phyloP scores from a whole-genome alignment of 1,140 invertebrate genomes.

The Lepeophtheirus salmonis region DNA sequence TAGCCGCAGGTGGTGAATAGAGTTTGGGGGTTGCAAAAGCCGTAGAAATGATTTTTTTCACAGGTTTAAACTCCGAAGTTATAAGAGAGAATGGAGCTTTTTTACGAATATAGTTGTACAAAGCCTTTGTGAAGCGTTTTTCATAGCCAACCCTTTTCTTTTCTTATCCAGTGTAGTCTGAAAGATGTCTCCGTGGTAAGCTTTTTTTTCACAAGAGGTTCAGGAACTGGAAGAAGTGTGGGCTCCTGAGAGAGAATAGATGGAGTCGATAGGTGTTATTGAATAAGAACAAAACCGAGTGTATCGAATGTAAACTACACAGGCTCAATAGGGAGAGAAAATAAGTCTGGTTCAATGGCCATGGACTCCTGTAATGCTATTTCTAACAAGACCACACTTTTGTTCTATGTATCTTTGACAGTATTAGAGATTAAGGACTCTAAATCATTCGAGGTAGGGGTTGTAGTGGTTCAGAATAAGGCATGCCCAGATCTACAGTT shows the following conservation, averaged over 20 bases:
- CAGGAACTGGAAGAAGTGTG: background rate
- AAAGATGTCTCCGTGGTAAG: background rate
- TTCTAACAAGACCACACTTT: background rate
- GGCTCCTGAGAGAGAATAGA: too few relatives aligned
- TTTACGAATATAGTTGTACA: background rate
- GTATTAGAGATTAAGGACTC: background rate
- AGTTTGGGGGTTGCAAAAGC: too few relatives aligned
- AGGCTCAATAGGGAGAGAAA: background rate
- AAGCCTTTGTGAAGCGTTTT: background rate
- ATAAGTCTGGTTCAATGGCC: background rate
- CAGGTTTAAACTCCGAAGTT: background rate
- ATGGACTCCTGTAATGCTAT: background rate
- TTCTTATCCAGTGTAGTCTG: background rate
- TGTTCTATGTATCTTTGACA: background rate
- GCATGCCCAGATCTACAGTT: too few relatives aligned
- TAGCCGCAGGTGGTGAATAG: background rate
- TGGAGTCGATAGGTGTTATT: too few relatives aligned
- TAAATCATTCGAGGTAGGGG: background rate
- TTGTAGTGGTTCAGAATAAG: too few relatives aligned
- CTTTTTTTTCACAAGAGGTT: background rate
- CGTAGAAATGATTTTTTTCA: background rate
- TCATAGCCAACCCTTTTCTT: background rate
- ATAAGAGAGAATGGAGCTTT: background rate
- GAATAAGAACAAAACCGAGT: background rate
- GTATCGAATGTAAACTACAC: background rate